Evolutionary conservation across 2,888 invertebrate species (phyloP).

Genomic region (Netelia inedita): DNA sequence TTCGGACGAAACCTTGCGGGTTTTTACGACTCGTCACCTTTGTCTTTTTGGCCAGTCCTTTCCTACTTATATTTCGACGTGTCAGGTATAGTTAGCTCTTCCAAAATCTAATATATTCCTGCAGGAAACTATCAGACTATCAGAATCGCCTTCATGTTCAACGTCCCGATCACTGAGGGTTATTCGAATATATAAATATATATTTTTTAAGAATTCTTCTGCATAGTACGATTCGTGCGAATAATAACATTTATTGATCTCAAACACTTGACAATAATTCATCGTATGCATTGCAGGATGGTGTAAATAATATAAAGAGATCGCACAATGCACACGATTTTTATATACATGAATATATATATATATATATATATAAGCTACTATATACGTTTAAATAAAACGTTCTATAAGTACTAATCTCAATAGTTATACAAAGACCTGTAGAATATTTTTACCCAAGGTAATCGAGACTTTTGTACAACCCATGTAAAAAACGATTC

Average conservation of each 20-base stretch:
- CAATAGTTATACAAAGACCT: slow-evolving; percentile 27
- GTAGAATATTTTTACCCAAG: slow-evolving; percentile 1
- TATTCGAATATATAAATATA: neutral
- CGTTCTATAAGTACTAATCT: slow-evolving; percentile 55
- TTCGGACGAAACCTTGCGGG: no score
- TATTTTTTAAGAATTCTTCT: neutral
- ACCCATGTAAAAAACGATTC: slow-evolving; percentile 32
- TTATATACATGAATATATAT: slow-evolving; percentile 35
- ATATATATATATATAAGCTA: slow-evolving; percentile 3
- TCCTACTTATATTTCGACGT: no score
- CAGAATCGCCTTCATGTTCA: no score
- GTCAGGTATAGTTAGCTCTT: no score
- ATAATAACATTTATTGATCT: slow-evolving; percentile 52
- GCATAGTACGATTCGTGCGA: neutral
- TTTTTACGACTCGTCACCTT: no score
- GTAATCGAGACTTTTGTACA: slow-evolving; percentile 41
- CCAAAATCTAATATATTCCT: no score
- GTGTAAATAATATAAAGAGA: slow-evolving; percentile 41
- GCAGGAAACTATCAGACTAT: no score
- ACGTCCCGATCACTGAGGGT: no score
- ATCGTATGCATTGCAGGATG: slow-evolving; percentile 7
- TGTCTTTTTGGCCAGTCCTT: no score
- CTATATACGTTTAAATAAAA: slow-evolving; percentile 31
- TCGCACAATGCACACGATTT: slow-evolving; percentile 29
- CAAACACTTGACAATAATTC: slow-evolving; percentile 34